Conservation (phyloP, 2,113 vertebrate genomes). For the Helogale parvula region DNA sequence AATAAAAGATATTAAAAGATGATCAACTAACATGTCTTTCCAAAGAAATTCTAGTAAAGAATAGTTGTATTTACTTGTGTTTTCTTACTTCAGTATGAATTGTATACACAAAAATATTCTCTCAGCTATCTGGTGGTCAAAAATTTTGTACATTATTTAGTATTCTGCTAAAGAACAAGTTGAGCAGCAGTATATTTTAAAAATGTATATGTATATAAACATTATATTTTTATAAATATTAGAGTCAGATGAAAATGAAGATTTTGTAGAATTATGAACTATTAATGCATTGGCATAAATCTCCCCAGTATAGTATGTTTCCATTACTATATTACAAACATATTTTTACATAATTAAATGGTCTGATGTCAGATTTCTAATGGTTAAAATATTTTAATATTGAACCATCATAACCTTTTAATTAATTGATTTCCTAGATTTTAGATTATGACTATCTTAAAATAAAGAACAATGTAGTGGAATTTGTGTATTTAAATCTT, state of each 20-base stretch:
- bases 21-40: not conserved
- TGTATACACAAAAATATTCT: not conserved
- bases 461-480: not conserved
- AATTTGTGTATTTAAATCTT: not conserved
- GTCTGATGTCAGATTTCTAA: not conserved
- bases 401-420: not conserved
- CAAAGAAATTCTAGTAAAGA: not conserved
- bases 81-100: not conserved
- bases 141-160: not conserved
- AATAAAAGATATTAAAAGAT: not conserved
- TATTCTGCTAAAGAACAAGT: not conserved
- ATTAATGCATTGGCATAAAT: not conserved
- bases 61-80: not conserved
- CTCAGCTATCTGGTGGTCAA: not conserved
- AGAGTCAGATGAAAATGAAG: not conserved
- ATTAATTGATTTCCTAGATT: not conserved
- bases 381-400: not conserved
- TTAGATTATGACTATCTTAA: not conserved
- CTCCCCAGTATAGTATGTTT: not conserved
- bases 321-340: not conserved
- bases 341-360: not conserved
- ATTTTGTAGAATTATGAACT: not conserved
- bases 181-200: not conserved
- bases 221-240: not conserved
- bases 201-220: not conserved